Conservation (phyloP, 2,888 invertebrate species). For the Epicampocera succincta region DNA sequence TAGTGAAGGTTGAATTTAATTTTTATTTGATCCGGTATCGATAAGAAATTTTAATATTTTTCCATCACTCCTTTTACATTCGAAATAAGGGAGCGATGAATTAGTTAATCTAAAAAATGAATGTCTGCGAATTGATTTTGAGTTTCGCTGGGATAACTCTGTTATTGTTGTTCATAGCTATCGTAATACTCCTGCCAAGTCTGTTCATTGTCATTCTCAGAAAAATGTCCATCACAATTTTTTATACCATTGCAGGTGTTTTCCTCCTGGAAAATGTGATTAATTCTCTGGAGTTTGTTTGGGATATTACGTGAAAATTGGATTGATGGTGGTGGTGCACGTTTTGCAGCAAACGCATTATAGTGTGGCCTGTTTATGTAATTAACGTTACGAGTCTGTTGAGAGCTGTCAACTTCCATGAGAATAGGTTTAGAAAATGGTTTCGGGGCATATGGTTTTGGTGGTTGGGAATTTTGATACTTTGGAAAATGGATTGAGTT, state of each 20-base stretch:
- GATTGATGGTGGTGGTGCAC: not conserved
- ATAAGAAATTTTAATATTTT: slow-evolving; percentile 13
- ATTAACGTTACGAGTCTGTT: not conserved
- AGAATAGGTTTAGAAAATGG: not conserved
- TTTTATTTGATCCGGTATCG: not conserved
- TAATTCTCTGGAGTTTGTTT: slow-evolving; percentile 3
- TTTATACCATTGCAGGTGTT: not conserved
- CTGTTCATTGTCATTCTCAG: not conserved
- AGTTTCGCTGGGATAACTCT: not conserved
- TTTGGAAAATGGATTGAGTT: not conserved
- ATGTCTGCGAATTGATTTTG: not conserved
- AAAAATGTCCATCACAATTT: not conserved
- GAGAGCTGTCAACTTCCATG: not conserved
- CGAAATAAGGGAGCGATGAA: slow-evolving; percentile 25
- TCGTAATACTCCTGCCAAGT: not conserved
- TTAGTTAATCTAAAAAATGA: slow-evolving; percentile 10
- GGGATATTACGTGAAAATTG: not conserved
- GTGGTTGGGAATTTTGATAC: not conserved
- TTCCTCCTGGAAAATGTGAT: not conserved
- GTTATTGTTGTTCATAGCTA: not conserved
- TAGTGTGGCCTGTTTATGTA: not conserved
- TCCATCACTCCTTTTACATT: slow-evolving; percentile 16
- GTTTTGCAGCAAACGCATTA: not conserved
- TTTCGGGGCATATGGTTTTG: not conserved
- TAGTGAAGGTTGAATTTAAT: not conserved